Conservation (phyloP, 2,113 vertebrate genomes). For the Xiphias gladius region DNA sequence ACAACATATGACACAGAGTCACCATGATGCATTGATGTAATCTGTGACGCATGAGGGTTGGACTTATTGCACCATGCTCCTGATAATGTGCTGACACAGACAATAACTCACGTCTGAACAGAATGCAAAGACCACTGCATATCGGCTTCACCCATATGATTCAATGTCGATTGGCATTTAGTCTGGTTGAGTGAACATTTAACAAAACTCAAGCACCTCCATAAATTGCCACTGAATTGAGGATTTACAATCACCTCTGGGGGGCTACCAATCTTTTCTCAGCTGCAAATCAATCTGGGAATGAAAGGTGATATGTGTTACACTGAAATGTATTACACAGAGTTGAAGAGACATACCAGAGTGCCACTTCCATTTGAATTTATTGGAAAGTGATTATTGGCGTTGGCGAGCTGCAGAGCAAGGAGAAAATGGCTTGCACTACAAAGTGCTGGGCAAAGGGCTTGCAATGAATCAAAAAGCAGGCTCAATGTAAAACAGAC, state of each 20-base stretch:
- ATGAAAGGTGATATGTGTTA: constrained; percentile 74
- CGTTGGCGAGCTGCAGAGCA: constrained; percentile 63
- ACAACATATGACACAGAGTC: background rate
- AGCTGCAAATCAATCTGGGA: constrained; percentile 75
- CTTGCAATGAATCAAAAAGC: constrained; percentile 73
- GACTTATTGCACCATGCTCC: background rate
- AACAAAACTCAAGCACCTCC: constrained; percentile 67
- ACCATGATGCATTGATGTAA: constrained; percentile 39
- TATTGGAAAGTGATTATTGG: constrained; percentile 78
- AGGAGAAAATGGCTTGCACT: constrained; percentile 72
- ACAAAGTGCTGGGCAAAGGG: constrained; percentile 68
- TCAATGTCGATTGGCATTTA: constrained; percentile 60
- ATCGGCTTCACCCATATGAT: constrained; percentile 46
- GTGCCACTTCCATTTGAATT: constrained; percentile 78
- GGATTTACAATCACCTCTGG: constrained; percentile 72
- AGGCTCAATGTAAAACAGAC: constrained; percentile 70
- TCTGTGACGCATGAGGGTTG: constrained; percentile 33
- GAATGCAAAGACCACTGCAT: constrained; percentile 20
- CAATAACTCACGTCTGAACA: constrained; percentile 25
- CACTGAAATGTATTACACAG: constrained; percentile 62
- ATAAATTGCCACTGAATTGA: constrained; percentile 61
- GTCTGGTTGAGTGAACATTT: constrained; percentile 70
- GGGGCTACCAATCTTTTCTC: constrained; percentile 61
- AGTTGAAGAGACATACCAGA: constrained; percentile 68
- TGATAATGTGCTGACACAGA: constrained; percentile 11